These are phyloP conservation scores for Oscheius sp. DNA, from an alignment of 2,888 invertebrate species.

Conservation along the genomic window DNA sequence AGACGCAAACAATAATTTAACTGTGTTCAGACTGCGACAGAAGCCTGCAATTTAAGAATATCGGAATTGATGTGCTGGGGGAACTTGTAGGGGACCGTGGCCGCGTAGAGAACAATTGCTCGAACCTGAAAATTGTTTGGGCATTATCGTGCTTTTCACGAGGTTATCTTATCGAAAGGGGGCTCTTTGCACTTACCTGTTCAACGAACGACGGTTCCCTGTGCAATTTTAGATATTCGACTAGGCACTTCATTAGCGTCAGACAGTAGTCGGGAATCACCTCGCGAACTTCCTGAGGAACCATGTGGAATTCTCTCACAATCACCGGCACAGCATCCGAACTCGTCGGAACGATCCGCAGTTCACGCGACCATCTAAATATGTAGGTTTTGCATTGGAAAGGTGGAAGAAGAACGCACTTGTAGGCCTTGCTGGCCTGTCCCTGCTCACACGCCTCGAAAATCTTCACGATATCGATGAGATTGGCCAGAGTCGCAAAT, in stretches of 20 bases:
- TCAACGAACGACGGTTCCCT: conserved; percentile 19
- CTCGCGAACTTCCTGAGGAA: conserved; percentile 58
- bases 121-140: conserved; percentile 53
- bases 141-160: not conserved
- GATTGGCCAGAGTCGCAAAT: conserved; percentile 53
- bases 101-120: conserved; percentile 68
- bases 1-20: not conserved
- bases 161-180: not conserved
- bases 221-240: conserved; percentile 40
- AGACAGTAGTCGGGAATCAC: conserved; percentile 67
- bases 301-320: conserved; percentile 61
- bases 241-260: conserved; percentile 64
- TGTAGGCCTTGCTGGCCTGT: conserved; percentile 43
- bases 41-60: conserved; percentile 68
- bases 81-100: conserved; percentile 68
- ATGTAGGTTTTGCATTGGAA: not conserved
- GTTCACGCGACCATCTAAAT: conserved; percentile 42
- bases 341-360: conserved; percentile 53
- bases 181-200: conserved; percentile 26
- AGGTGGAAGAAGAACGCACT: conserved; percentile 22
- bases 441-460: conserved; percentile 55
- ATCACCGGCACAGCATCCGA: conserved; percentile 48
- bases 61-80: conserved; percentile 66
- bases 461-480: conserved; percentile 59
- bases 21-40: conserved; percentile 35